phyloP scores from a whole-genome alignment of 2,113 vertebrate genomes.

The Monarcha castaneiventris region DNA sequence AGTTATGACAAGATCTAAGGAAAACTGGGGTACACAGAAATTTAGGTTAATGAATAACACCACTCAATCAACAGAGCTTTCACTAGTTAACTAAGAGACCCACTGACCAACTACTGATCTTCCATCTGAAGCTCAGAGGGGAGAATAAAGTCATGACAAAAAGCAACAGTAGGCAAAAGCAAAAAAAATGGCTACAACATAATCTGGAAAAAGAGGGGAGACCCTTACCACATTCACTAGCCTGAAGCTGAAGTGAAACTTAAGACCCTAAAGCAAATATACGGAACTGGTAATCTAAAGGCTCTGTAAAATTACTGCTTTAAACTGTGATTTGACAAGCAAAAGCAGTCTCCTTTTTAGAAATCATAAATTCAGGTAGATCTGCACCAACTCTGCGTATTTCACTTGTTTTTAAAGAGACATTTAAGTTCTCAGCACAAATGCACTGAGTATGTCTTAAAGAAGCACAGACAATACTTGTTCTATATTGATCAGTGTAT shows the following conservation, averaged over 20 bases:
- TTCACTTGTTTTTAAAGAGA: not conserved
- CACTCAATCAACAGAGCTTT: not conserved
- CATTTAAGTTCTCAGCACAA: not conserved
- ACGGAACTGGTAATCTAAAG: not conserved
- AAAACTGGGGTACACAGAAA: not conserved
- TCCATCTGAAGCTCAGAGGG: not conserved
- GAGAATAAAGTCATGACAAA: not conserved
- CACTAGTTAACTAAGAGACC: not conserved
- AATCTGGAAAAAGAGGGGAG: not conserved
- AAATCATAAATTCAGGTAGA: not conserved
- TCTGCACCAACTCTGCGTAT: not conserved
- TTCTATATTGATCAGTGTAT: not conserved
- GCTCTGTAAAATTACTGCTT: not conserved
- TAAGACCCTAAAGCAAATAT: not conserved
- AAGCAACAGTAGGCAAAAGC: not conserved
- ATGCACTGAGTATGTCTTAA: not conserved
- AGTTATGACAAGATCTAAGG: not conserved
- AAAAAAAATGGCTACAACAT: not conserved
- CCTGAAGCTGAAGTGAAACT: not conserved
- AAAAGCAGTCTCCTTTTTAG: not conserved
- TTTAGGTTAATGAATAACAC: not conserved
- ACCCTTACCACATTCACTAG: not conserved
- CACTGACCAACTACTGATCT: rapidly evolving
- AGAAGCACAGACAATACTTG: not conserved
- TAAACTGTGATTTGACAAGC: not conserved